Percentiles rank a stretch among this genome's conserved stretches.
Evolutionary conservation across 2,113 vertebrate genomes (phyloP).

Genomic region (Gracilinanus agilis): DNA sequence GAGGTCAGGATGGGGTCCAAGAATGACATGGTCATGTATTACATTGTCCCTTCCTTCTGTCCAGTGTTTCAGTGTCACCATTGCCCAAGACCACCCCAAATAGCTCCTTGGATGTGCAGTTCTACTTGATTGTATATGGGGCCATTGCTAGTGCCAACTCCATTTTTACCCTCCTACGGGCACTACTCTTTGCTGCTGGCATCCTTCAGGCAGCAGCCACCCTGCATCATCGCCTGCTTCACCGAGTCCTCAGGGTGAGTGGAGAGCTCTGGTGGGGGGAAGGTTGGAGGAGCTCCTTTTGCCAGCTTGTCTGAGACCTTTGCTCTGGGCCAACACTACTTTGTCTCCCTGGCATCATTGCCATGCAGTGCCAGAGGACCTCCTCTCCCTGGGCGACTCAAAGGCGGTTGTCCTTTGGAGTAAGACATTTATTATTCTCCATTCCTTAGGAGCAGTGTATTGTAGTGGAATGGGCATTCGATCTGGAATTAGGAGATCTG

Average conservation of each 20-base stretch:
- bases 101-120: slow-evolving; percentile 86
- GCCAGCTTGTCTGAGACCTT: background rate
- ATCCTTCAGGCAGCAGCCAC: slow-evolving; percentile 87
- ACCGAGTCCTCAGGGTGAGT: slow-evolving; percentile 90
- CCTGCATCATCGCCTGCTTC: slow-evolving; percentile 90
- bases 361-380: background rate
- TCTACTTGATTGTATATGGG: slow-evolving; percentile 92
- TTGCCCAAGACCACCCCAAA: slow-evolving; percentile 76
- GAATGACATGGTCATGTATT: slow-evolving; percentile 39
- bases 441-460: background rate
- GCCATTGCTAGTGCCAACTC: slow-evolving; percentile 92
- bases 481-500: background rate
- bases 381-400: background rate
- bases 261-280: background rate
- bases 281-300: background rate
- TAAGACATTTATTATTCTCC: background rate
- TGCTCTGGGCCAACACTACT: background rate
- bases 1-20: background rate
- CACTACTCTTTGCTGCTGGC: slow-evolving; percentile 94
- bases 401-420: background rate
- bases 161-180: slow-evolving; percentile 91
- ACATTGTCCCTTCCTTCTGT: slow-evolving; percentile 68
- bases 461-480: background rate
- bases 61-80: slow-evolving; percentile 81
- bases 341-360: background rate